phyloP scores from a whole-genome alignment of 37 sponge, comb jelly and placozoan genomes.

The Ephydatia muelleri region DNA sequence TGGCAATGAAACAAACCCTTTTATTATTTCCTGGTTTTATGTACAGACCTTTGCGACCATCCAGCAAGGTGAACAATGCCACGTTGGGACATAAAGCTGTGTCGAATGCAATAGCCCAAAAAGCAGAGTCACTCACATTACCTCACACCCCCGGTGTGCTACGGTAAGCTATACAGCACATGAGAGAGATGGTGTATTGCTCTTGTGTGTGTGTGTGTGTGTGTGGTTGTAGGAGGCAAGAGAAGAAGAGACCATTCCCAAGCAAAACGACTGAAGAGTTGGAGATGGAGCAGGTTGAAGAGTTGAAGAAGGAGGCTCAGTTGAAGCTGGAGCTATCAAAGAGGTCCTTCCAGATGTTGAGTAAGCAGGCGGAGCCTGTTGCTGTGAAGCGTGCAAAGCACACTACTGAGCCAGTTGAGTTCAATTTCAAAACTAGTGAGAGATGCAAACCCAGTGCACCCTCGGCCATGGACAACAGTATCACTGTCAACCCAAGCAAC shows the following conservation, averaged over 20 bases:
- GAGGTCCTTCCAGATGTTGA: conserved; percentile 53
- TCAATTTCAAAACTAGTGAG: conserved; percentile 42
- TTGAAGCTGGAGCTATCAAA: conserved; percentile 37
- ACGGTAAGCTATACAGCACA: background rate
- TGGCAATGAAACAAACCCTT: too few relatives aligned
- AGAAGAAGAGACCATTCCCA: background rate
- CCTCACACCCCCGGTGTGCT: background rate
- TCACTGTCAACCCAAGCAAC: conserved; percentile 4
- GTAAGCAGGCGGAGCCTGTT: conserved; percentile 23
- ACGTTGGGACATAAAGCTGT: background rate
- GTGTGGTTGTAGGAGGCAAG: background rate
- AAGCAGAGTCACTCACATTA: background rate
- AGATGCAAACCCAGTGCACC: conserved; percentile 9
- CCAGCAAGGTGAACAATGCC: background rate
- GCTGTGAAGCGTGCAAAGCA: conserved; percentile 24
- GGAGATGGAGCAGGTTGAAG: conserved; percentile 65
- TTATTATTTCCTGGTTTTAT: background rate
- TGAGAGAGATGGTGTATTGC: background rate
- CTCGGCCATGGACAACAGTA: background rate
- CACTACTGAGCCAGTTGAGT: conserved; percentile 55
- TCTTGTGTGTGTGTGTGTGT: too few relatives aligned
- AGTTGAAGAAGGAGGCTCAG: conserved; percentile 38
- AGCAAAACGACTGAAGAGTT: conserved; percentile 59
- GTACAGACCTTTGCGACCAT: background rate
- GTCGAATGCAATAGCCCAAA: background rate